Base-by-base conservation (phyloP, 2,888 invertebrate genomes). In the Macaria notata region DNA sequence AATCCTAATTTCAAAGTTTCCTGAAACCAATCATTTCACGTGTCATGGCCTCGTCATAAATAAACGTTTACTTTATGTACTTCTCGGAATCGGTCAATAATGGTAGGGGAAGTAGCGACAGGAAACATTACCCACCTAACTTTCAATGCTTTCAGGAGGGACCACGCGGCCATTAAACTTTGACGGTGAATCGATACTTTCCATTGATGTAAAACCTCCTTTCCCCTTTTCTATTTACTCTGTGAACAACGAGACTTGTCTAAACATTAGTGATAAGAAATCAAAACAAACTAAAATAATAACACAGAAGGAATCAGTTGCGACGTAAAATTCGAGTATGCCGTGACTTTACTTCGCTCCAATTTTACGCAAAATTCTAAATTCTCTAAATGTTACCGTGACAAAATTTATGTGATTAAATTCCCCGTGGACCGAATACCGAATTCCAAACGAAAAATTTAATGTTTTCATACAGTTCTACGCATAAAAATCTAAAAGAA, bases 321-420 rank as follows among this genome's bases (percentile, higher is more conserved):
- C 9, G 29, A 48, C 41, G 36, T 57, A 59, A 67, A 64, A 61
- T 59, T 67, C 71, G 61, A 68, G 69, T 72, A 73, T 72, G 74
- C 68, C 71, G 66, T 73, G 74, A 72, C 65, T 51, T 65, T 56
- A 57, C 48, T 69, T 48, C 19, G 9, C 33, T 30, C n/a, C 9
- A 44, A 55, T 69, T 47, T 46, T 30, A 46, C 42, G 29, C 30
- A 41, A 62, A 50, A 59, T 59, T 54, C 53, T 9, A 61, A 66
- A 61, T 59, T 59, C 31, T 9, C 48, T 48, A 50, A 43, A 56
- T 59, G 59, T 54, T 54, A 31, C 46, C 31, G 49, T 47, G 30
- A 44, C 56, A 59, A 64, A 54, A 58, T 59, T 56, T 9, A 46
- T 30, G 47, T 44, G 9, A 44, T 59, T 59, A 65, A 54, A 59